Base-by-base conservation (phyloP, 2,888 invertebrate species). In the Eulithis prunata region DNA sequence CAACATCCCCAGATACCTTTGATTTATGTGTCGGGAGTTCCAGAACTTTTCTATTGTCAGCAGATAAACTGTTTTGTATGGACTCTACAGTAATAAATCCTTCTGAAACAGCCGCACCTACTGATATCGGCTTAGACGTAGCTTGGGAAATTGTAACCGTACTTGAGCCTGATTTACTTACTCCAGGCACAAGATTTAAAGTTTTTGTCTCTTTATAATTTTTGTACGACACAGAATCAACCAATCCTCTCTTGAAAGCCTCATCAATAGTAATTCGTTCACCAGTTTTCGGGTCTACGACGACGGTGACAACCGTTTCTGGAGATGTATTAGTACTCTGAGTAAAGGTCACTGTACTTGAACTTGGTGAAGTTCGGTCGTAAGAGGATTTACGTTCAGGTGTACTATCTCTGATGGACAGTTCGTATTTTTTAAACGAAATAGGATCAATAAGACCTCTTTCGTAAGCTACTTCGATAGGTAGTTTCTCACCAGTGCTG, bases 191-290 rank as follows among this genome's bases (percentile, higher is more conserved):
- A 32, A 71, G 28, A 14, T 73, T 57, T 11, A 66, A 47, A n/a
- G 69, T 68, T 57, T 73, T 66, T 51, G 78, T 66, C 36, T 80
- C 75, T 68, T 77, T 76, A 51, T 78, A 82, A 36, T 73, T 73
- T 70, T 82, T 80, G 64, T 81, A 78, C 4, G 80, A 75, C 8
- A 71, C 49, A 94, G 87, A 63, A 68, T 83, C 81, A 55, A 83
- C 60, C 10, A 83, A 66, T 7, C 97, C 97, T 69, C 95, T 94
- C 78, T 95, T 94, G 66, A 96, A 80, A 10, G 87, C 88, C 36
- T 83, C 95, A 80, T 97, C 96, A 57, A 97, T 94, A 7, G 96
- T 95, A 68, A 97, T 91, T 76, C 95, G 94, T 80, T 96, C 95
- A 4, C 96, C 96, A 4, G 96, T 95, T 75, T 94, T 94, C 2